phyloP scores from a whole-genome alignment of 2,888 invertebrate species.

The Bugulina stolonifera region DNA sequence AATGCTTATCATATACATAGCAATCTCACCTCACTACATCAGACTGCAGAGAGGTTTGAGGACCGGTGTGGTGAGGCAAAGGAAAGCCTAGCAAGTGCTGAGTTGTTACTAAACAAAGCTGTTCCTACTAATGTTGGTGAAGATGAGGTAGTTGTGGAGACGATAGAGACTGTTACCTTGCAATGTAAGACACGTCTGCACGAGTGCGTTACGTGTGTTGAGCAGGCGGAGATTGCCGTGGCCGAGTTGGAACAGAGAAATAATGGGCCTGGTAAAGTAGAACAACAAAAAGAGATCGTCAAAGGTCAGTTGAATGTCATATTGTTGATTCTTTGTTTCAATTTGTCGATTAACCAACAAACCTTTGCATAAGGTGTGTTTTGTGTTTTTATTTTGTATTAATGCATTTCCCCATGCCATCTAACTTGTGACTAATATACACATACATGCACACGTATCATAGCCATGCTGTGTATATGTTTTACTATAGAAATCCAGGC shows the following conservation, averaged over 20 bases:
- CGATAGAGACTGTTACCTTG: not conserved
- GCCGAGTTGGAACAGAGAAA: conserved; percentile 4
- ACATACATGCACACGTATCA: too few relatives aligned
- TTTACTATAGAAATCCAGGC: not conserved
- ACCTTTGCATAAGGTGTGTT: too few relatives aligned
- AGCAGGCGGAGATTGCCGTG: conserved; percentile 23
- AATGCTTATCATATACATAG: not conserved
- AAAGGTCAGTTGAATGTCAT: too few relatives aligned
- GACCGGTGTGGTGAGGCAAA: conserved; percentile 3
- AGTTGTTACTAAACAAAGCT: not conserved
- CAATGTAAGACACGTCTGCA: conserved; percentile 17
- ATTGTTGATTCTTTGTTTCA: too few relatives aligned
- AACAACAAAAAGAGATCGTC: not conserved
- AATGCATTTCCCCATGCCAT: too few relatives aligned
- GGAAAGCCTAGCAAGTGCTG: not conserved
- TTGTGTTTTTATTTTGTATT: too few relatives aligned
- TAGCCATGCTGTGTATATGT: not conserved
- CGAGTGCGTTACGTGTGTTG: conserved; percentile 9
- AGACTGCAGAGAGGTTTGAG: conserved; percentile 6
- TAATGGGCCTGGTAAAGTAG: not conserved
- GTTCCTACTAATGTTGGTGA: not conserved
- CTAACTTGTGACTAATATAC: too few relatives aligned
- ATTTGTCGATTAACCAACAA: too few relatives aligned
- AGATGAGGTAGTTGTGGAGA: not conserved
- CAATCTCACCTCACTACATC: conserved; percentile 3